Evolutionary conservation across 2,113 vertebrate genomes (phyloP).

Genomic region (Synodontis membranacea): DNA sequence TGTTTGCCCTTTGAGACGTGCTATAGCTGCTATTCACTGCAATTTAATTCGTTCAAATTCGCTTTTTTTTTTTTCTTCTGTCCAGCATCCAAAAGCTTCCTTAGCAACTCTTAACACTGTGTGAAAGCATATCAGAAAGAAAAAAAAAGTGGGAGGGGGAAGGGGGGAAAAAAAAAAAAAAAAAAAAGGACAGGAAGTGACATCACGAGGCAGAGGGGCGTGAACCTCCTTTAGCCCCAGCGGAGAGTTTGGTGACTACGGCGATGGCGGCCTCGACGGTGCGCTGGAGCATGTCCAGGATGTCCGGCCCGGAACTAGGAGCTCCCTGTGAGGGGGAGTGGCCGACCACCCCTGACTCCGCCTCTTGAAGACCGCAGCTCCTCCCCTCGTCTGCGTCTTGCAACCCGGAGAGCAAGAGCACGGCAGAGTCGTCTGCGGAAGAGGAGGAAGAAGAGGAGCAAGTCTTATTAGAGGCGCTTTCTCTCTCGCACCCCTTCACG

Average conservation of each 20-base stretch:
- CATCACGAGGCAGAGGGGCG: slow-evolving; percentile 92
- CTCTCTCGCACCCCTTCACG: slow-evolving; percentile 53
- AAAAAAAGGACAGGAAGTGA: slow-evolving; percentile 75
- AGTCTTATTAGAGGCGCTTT: slow-evolving; percentile 73
- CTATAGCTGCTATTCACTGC: slow-evolving; percentile 76
- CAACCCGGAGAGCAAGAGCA: slow-evolving; percentile 74
- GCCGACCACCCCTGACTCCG: slow-evolving; percentile 76
- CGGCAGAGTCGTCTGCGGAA: slow-evolving; percentile 74
- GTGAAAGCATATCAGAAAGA: slow-evolving; percentile 22
- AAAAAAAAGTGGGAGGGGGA: slow-evolving; percentile 37
- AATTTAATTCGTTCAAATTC: background rate
- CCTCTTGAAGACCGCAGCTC: slow-evolving; percentile 78
- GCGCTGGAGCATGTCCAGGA: slow-evolving; percentile 94
- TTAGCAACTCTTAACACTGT: slow-evolving; percentile 33
- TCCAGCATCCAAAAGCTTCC: slow-evolving; percentile 35
- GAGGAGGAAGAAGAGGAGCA: slow-evolving; percentile 58
- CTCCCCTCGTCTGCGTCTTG: slow-evolving; percentile 77
- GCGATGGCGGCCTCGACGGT: slow-evolving; percentile 95
- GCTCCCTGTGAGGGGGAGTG: slow-evolving; percentile 80
- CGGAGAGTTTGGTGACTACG: slow-evolving; percentile 89
- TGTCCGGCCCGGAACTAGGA: slow-evolving; percentile 81
- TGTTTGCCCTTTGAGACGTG: slow-evolving; percentile 85
- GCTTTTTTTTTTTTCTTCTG: slow-evolving; percentile 62
- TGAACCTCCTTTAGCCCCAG: slow-evolving; percentile 70
- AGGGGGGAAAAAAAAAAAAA: slow-evolving; percentile 2